phyloP scores from a whole-genome alignment of 2,113 vertebrate genomes.

The Clupea harengus region DNA sequence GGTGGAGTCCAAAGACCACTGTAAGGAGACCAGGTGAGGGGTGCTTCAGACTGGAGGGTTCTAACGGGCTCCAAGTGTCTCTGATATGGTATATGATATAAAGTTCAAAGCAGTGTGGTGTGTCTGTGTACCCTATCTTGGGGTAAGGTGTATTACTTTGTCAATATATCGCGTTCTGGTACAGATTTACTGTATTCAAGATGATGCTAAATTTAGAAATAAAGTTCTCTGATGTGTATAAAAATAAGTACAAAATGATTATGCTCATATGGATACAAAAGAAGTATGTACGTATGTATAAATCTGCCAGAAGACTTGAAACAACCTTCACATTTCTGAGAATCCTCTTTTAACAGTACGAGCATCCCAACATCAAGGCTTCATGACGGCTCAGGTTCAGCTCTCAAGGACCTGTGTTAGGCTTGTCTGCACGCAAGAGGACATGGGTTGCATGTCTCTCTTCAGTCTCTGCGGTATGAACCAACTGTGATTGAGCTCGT shows the following conservation, averaged over 20 bases:
- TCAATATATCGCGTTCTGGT: constrained; percentile 12
- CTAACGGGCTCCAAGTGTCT: neutral
- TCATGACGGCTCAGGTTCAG: constrained; percentile 36
- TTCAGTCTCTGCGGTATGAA: neutral
- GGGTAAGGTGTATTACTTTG: neutral
- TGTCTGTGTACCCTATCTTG: neutral
- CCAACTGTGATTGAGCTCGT: constrained; percentile 66
- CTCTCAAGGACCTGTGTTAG: constrained; percentile 18
- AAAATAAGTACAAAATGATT: constrained; percentile 77
- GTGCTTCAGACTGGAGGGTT: neutral
- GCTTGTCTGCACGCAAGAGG: neutral
- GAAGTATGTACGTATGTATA: constrained; percentile 67
- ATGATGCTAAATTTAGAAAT: constrained; percentile 53
- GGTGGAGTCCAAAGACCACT: constrained; percentile 24
- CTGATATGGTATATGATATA: neutral
- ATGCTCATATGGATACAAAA: constrained; percentile 71
- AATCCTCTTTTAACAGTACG: constrained; percentile 44
- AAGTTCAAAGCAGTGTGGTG: neutral
- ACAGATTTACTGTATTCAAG: constrained; percentile 50
- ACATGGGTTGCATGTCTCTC: neutral
- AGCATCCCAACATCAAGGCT: constrained; percentile 43
- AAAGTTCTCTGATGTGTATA: constrained; percentile 65
- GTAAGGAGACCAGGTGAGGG: constrained; percentile 17
- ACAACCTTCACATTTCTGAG: constrained; percentile 43
- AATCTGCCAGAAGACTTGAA: constrained; percentile 55